Percentiles rank a stretch among this genome's conserved stretches.
Evolutionary conservation across 23 tunicate genomes (phyloP).

Genomic region (Botrylloides violaceus): DNA sequence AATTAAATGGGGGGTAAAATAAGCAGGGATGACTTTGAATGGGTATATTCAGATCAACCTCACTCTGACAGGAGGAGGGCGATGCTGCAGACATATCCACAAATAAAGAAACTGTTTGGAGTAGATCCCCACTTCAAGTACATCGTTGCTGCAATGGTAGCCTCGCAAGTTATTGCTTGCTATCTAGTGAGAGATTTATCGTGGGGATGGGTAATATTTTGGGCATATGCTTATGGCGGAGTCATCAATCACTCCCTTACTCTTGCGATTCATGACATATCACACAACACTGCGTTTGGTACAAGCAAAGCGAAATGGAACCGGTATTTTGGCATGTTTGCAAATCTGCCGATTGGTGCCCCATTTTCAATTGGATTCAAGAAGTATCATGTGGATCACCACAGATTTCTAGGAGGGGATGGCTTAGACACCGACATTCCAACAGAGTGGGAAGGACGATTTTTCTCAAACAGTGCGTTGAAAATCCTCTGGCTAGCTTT

Average conservation of each 20-base stretch:
- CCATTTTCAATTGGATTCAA: constrained; percentile 94
- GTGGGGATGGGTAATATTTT: constrained; percentile 56
- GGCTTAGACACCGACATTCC: constrained; percentile 83
- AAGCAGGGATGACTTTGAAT: constrained; percentile 78
- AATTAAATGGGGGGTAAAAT: constrained; percentile 83
- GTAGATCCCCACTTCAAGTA: constrained; percentile 59
- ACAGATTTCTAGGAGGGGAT: constrained; percentile 92
- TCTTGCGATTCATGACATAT: constrained; percentile 90
- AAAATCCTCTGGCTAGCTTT: constrained; percentile 84
- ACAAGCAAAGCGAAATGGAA: constrained; percentile 64
- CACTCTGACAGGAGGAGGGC: constrained; percentile 81
- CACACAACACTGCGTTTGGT: constrained; percentile 92
- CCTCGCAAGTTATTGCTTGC: constrained; percentile 65
- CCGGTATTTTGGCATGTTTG: constrained; percentile 94
- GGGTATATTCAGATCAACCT: constrained; percentile 94
- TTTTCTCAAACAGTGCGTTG: constrained; percentile 78
- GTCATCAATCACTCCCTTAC: constrained; percentile 92
- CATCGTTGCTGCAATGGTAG: constrained; percentile 90
- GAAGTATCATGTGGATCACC: constrained; percentile 93
- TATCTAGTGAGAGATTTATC: constrained; percentile 75
- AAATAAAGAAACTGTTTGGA: constrained; percentile 75
- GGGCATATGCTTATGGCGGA: constrained; percentile 92
- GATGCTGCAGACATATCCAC: constrained; percentile 87
- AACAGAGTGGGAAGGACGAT: constrained; percentile 68
- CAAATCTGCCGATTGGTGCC: constrained; percentile 87